Evolutionary conservation across 2,113 vertebrate genomes (phyloP).

Genomic region (Macrotus californicus): DNA sequence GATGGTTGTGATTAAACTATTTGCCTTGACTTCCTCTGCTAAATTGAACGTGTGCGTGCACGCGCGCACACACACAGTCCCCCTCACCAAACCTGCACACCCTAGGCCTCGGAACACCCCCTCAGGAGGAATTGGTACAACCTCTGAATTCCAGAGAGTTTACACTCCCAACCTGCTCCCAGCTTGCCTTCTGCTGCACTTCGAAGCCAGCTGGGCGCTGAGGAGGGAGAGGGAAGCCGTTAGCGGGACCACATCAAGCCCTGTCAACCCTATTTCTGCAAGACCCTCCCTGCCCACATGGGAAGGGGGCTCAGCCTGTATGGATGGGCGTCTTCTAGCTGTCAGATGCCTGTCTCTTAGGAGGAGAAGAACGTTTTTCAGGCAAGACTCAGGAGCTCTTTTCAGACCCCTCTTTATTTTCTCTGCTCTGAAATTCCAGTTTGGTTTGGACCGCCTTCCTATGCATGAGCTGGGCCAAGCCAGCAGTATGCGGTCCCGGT

Average conservation of each 20-base stretch:
- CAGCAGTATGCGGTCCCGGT: conserved; percentile 67
- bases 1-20: conserved; percentile 84
- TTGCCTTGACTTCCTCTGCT: conserved; percentile 82
- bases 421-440: conserved; percentile 67
- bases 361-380: conserved; percentile 50
- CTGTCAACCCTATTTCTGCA: conserved; percentile 68
- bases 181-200: conserved; percentile 70
- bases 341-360: conserved; percentile 75
- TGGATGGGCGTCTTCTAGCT: conserved; percentile 61
- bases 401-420: conserved; percentile 59
- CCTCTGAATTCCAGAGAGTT: conserved; percentile 61
- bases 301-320: conserved; percentile 61
- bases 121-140: conserved; percentile 50
- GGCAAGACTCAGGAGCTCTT: conserved; percentile 51
- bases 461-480: conserved; percentile 53
- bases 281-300: conserved; percentile 57
- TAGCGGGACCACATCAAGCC: conserved; percentile 12
- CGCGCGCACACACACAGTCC: neutral
- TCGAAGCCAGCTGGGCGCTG: conserved; percentile 77
- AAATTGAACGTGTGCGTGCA: conserved; percentile 71
- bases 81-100: neutral
- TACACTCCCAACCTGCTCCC: conserved; percentile 68
- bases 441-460: conserved; percentile 66
- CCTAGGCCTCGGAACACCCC: conserved; percentile 58
- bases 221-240: conserved; percentile 17